These are phyloP conservation scores for Actinia equina DNA, from an alignment of 64 coral and sea anemone genomes.

Conservation along the genomic window DNA sequence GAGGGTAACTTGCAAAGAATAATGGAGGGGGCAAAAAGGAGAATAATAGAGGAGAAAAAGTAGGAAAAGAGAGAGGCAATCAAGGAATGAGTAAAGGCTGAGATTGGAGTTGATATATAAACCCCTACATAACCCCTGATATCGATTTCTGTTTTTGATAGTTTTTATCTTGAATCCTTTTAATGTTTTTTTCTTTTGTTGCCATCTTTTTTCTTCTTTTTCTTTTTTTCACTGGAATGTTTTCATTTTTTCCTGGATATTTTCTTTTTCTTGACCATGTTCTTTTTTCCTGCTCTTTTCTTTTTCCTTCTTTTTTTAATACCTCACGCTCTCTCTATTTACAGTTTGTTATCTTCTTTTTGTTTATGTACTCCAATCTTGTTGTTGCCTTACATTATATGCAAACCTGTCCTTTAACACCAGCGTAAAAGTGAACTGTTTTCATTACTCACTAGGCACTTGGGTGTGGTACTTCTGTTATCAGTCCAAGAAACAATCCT, in stretches of 20 bases:
- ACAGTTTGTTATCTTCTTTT: not conserved
- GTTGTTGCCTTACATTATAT: not conserved
- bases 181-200: not conserved
- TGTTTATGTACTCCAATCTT: not conserved
- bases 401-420: not conserved
- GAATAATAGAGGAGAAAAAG: too few species aligned
- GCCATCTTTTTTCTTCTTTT: slow-evolving; percentile 15
- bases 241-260: slow-evolving; percentile 28
- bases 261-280: slow-evolving; percentile 31
- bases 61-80: too few species aligned
- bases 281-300: slow-evolving; percentile 41
- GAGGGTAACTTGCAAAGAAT: too few species aligned
- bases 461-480: not conserved
- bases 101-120: too few species aligned
- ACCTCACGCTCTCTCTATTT: slow-evolving; percentile 12
- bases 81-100: not conserved
- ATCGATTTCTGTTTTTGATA: not conserved
- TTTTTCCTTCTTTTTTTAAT: slow-evolving; percentile 16
- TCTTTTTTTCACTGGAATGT: slow-evolving; percentile 2
- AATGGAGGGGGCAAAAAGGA: too few species aligned
- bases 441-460: not conserved
- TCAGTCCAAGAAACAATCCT: not conserved
- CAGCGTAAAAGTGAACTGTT: not conserved
- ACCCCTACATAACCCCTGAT: not conserved
- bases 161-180: slow-evolving; percentile 2